Conservation (phyloP, 2,888 invertebrate genomes). For the Cyclophora punctaria region DNA sequence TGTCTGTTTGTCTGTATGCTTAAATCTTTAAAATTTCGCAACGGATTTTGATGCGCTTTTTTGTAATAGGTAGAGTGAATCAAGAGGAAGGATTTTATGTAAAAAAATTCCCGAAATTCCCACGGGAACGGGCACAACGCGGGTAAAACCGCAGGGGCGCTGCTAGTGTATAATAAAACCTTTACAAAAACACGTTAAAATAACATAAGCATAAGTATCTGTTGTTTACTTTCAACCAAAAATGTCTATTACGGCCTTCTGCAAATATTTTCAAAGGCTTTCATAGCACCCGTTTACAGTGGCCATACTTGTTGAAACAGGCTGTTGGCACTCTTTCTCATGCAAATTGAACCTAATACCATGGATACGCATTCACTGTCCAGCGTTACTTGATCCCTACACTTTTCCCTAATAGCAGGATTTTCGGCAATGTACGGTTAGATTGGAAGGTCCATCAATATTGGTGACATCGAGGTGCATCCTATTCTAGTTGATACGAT, state of each 20-base stretch:
- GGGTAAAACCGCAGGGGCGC: too few relatives aligned
- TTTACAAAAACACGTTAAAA: too few relatives aligned
- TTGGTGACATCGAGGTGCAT: slow-evolving; percentile 16
- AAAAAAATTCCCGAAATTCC: too few relatives aligned
- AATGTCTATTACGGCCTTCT: not conserved
- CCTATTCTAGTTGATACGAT: slow-evolving; percentile 26
- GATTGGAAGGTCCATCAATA: slow-evolving; percentile 15
- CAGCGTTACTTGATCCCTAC: slow-evolving; percentile 19
- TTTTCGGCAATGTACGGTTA: slow-evolving; percentile 8
- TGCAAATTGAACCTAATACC: slow-evolving; percentile 36
- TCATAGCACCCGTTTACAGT: slow-evolving; percentile 27
- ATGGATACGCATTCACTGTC: slow-evolving; percentile 20
- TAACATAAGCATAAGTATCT: too few relatives aligned
- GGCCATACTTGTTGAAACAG: slow-evolving; percentile 24
- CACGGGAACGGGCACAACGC: too few relatives aligned
- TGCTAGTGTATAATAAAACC: too few relatives aligned
- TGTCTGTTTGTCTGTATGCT: too few relatives aligned
- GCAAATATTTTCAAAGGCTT: slow-evolving; percentile 19
- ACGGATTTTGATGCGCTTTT: too few relatives aligned
- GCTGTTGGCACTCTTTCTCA: slow-evolving; percentile 35
- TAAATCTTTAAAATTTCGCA: too few relatives aligned
- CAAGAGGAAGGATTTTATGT: too few relatives aligned
- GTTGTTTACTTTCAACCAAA: too few relatives aligned
- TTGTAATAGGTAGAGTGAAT: too few relatives aligned
- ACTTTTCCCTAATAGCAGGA: slow-evolving; percentile 12